Evolutionary conservation across 2,113 vertebrate genomes (phyloP).

Genomic region (Scytalopus superciliaris): DNA sequence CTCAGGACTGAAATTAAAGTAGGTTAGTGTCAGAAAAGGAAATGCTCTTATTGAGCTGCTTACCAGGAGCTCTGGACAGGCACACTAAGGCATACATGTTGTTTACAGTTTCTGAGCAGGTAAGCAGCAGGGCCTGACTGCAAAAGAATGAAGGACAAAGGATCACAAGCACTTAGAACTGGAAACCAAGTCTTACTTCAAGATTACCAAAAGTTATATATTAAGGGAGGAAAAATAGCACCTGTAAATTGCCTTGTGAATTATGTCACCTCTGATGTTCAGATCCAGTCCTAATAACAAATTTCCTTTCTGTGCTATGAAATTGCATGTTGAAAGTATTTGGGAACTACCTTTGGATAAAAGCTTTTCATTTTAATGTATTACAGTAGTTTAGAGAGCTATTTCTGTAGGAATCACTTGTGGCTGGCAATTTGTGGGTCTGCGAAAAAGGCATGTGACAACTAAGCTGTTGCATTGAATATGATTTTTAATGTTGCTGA

Average conservation of each 20-base stretch:
- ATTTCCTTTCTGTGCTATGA: neutral
- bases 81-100: neutral
- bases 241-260: neutral
- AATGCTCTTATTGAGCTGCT: neutral
- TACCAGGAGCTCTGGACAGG: neutral
- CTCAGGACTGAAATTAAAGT: neutral
- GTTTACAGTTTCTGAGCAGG: neutral
- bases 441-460: neutral
- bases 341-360: neutral
- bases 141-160: neutral
- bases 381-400: neutral
- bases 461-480: neutral
- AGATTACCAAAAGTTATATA: neutral
- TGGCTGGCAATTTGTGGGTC: neutral
- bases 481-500: neutral
- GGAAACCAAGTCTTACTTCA: neutral
- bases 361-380: neutral
- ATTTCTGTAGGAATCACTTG: neutral
- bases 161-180: neutral
- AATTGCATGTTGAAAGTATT: neutral
- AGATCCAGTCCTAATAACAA: neutral
- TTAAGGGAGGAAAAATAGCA: neutral
- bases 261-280: neutral
- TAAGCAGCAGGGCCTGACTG: neutral
- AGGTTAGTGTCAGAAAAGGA: neutral